A percentile compares a stretch with the other conserved stretches of the same genome.
Conservation (phyloP, 2,113 vertebrate genomes). For the Oreotragus oreotragus region DNA sequence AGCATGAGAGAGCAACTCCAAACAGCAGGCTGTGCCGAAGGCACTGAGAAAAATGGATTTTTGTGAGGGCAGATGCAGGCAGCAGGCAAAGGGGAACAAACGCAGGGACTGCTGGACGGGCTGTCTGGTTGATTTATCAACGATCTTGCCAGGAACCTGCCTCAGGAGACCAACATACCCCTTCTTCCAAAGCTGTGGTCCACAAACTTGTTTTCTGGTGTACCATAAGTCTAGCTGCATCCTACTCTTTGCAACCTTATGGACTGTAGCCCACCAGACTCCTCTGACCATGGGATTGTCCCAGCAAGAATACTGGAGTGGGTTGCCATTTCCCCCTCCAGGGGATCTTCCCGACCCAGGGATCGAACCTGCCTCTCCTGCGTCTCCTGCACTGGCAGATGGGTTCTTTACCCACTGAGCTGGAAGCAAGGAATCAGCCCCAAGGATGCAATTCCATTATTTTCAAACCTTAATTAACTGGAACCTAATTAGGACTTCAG, state of each 20-base stretch:
- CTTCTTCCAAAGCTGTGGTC: background rate
- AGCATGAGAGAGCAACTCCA: background rate
- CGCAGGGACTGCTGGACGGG: background rate
- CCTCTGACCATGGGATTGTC: background rate
- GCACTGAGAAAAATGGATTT: background rate
- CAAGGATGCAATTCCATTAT: conserved; percentile 39
- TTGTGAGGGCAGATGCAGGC: background rate
- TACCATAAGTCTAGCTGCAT: background rate
- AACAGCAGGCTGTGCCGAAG: background rate
- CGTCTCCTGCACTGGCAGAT: background rate
- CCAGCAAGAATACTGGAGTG: background rate
- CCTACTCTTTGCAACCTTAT: background rate
- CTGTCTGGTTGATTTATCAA: conserved; percentile 4
- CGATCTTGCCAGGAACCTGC: background rate
- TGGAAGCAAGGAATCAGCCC: background rate
- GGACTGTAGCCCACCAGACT: background rate
- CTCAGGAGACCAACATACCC: background rate
- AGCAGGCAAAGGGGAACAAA: background rate
- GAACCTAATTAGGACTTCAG: conserved; percentile 59
- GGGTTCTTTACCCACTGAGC: background rate
- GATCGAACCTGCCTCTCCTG: background rate
- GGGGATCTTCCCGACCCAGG: background rate
- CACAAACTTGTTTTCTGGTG: conserved; percentile 4
- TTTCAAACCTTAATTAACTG: conserved; percentile 58
- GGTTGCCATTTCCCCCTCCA: background rate